Conservation (phyloP, 2,888 invertebrate species). For the Eudasyphora cyanicolor region DNA sequence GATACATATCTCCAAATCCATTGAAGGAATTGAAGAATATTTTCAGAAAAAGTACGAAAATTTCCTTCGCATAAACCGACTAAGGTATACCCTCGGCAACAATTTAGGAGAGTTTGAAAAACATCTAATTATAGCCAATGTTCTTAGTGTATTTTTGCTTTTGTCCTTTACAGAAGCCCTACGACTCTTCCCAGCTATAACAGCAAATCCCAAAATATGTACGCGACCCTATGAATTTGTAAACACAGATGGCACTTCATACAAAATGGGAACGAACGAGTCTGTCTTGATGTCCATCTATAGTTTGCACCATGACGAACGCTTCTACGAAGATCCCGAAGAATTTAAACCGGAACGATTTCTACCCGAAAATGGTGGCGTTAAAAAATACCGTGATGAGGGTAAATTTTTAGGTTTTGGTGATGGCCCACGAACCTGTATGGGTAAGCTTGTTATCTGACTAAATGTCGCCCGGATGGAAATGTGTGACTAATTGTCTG, state of each 20-base stretch:
- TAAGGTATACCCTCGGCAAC: too few relatives aligned
- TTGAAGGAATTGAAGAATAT: too few relatives aligned
- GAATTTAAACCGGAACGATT: slow-evolving; percentile 72
- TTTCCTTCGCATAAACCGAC: too few relatives aligned
- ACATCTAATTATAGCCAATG: too few relatives aligned
- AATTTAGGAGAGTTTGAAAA: too few relatives aligned
- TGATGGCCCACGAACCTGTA: slow-evolving; percentile 58
- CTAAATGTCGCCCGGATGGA: background rate
- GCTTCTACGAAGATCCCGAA: slow-evolving; percentile 71
- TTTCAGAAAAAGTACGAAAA: too few relatives aligned
- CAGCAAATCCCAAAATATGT: slow-evolving; percentile 71
- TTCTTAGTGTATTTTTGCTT: background rate
- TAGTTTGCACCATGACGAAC: slow-evolving; percentile 71
- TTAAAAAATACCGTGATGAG: slow-evolving; percentile 56
- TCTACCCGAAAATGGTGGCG: slow-evolving; percentile 67
- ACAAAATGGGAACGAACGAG: slow-evolving; percentile 69
- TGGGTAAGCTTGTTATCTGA: slow-evolving; percentile 35
- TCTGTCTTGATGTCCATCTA: slow-evolving; percentile 70
- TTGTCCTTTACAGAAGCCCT: slow-evolving; percentile 71
- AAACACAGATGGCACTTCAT: slow-evolving; percentile 71
- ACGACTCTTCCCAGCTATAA: slow-evolving; percentile 71
- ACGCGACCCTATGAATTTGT: slow-evolving; percentile 70
- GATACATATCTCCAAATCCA: too few relatives aligned
- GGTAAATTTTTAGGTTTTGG: slow-evolving; percentile 62
- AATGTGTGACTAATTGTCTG: too few relatives aligned